phyloP scores from a whole-genome alignment of 2,888 invertebrate genomes.

The Amaurobius ferox region DNA sequence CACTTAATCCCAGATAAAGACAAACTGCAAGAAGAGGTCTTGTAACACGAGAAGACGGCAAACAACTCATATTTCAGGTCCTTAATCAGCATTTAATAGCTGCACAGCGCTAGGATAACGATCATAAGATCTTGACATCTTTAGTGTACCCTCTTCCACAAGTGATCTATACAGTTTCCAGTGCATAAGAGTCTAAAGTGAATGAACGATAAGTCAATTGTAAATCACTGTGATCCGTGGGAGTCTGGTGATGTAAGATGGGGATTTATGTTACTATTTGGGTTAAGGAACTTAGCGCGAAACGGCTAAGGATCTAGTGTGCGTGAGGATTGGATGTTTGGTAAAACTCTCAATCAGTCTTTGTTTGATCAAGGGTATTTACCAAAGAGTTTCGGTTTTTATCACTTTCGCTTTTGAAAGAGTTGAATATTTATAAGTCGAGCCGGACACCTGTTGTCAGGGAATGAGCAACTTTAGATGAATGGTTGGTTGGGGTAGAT shows the following conservation, averaged over 20 bases:
- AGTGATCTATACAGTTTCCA: neutral
- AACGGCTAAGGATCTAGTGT: neutral
- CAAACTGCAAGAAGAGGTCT: neutral
- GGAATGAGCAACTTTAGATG: neutral
- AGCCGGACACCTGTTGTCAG: neutral
- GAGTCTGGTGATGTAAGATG: neutral
- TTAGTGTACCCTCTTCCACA: neutral
- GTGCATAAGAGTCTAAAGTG: neutral
- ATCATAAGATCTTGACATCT: conserved; percentile 3
- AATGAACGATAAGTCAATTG: neutral
- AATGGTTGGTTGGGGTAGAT: neutral
- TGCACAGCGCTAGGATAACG: neutral
- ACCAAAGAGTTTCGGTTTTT: neutral
- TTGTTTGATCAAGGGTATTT: neutral
- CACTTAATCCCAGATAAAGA: neutral
- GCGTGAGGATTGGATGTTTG: neutral
- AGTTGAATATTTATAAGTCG: neutral
- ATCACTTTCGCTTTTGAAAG: neutral
- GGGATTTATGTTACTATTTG: neutral
- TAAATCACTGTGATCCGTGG: neutral
- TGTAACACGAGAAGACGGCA: neutral
- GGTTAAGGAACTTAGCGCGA: conserved; percentile 8
- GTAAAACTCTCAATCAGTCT: conserved; percentile 7
- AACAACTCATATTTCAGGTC: conserved; percentile 13
- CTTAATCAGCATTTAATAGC: neutral